phyloP scores from a whole-genome alignment of 1,140 invertebrate species.

The Drosophila sechellia region DNA sequence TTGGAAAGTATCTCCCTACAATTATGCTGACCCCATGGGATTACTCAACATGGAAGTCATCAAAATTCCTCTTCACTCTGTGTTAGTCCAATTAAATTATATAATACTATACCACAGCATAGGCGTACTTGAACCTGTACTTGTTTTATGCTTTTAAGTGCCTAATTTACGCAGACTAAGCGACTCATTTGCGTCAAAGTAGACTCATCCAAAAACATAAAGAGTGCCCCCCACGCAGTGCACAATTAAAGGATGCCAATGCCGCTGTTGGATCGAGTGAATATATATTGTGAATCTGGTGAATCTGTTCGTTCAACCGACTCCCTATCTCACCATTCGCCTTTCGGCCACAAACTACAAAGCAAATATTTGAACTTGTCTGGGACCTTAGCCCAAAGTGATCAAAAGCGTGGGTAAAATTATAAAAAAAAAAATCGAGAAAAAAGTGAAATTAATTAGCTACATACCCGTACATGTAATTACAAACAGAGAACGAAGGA shows the following conservation, averaged over 20 bases:
- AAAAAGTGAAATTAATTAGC: constrained; percentile 79
- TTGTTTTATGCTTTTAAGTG: constrained; percentile 38
- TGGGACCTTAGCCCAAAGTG: constrained; percentile 63
- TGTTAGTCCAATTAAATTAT: constrained; percentile 37
- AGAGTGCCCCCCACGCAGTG: constrained; percentile 41
- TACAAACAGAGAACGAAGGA: constrained; percentile 59
- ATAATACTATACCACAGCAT: constrained; percentile 15
- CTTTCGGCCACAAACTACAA: constrained; percentile 69
- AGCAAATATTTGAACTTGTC: constrained; percentile 76
- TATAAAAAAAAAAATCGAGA: constrained; percentile 8
- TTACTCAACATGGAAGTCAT: constrained; percentile 13
- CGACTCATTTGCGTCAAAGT: constrained; percentile 77
- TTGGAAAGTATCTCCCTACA: neutral
- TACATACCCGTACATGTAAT: constrained; percentile 71
- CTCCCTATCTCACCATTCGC: constrained; percentile 42
- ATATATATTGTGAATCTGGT: constrained; percentile 9
- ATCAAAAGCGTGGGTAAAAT: constrained; percentile 61
- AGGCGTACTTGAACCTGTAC: constrained; percentile 38
- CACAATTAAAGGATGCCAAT: constrained; percentile 61
- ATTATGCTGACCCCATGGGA: neutral
- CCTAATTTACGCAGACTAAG: constrained; percentile 72
- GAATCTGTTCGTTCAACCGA: constrained; percentile 18
- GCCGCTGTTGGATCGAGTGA: constrained; percentile 16
- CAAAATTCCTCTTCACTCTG: constrained; percentile 19
- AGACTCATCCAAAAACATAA: constrained; percentile 40